phyloP scores from a whole-genome alignment of 2,797 vertebrate species.

The Phoebastria nigripes region DNA sequence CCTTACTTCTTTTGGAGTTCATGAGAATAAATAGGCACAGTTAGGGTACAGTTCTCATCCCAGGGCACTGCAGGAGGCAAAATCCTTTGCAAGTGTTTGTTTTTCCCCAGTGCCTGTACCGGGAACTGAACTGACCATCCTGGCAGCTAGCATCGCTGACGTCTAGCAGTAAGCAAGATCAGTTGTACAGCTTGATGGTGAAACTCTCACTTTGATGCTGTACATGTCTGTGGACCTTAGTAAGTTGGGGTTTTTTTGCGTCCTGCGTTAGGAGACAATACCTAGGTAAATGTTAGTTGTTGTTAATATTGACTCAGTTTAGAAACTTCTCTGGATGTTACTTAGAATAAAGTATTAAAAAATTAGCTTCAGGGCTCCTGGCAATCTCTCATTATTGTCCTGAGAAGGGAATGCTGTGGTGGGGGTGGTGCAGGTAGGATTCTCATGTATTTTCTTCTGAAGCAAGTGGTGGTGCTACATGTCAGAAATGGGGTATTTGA shows the following conservation, averaged over 20 bases:
- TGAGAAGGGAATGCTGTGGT: not conserved
- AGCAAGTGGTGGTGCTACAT: not conserved
- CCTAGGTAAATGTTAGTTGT: not conserved
- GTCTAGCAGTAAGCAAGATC: not conserved
- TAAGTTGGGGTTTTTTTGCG: fast-evolving
- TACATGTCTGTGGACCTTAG: not conserved
- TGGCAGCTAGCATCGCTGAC: fast-evolving
- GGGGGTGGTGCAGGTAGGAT: not conserved
- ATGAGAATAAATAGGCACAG: not conserved
- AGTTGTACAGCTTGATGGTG: not conserved
- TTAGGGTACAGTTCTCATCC: not conserved
- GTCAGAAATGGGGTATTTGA: not conserved
- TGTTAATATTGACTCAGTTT: not conserved
- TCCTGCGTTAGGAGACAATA: not conserved
- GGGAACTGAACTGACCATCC: not conserved
- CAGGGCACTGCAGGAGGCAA: not conserved
- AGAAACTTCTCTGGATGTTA: not conserved
- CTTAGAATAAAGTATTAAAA: not conserved
- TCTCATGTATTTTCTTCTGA: not conserved
- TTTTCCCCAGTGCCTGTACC: not conserved
- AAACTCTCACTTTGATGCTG: not conserved
- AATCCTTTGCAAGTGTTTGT: not conserved
- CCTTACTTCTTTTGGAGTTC: not conserved
- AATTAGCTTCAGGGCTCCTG: not conserved
- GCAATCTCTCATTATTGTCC: not conserved